Base-by-base conservation (phyloP, 2,888 invertebrate genomes). In the Clanis bilineata region DNA sequence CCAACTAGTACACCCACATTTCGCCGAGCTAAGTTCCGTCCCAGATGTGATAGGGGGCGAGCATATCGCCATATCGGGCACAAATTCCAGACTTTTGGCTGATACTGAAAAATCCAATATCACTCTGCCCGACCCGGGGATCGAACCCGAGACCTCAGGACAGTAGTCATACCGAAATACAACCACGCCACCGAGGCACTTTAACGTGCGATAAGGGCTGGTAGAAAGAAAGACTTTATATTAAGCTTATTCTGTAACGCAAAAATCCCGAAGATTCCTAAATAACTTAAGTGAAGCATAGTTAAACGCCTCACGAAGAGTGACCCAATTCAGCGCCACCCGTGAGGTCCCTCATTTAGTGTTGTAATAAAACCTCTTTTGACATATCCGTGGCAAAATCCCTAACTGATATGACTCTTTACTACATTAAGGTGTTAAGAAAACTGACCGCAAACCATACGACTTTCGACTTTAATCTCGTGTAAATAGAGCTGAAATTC, bases 381-480 rank as follows among this genome's bases (percentile, higher is more conserved):
- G 93, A 93, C 92, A 90, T 86, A 89, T 90, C 92, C 91, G 86
- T 91, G 92, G 92, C 92, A 92, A 91, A 92, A 92, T 87, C 90
- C 89, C 87, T 89, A 88, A 90, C 91, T 85, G 89, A 90, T 91
- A 90, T 83, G 86, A 86, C 85, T 87, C 86, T 84, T 41, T 88
- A 85, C 83, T 83, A 82, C 79, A 75, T 79, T 86, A 90, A 91
- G 88, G 91, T 90, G 91, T 91, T 91, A 90, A 90, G 91, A 85
- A 86, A 84, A 78, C 71, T 70, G 1, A 0, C 0, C 0, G 0
- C 0, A 1, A 0, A 0, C 0, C 69, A 71, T 0, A 3, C 25
- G 0, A 76, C 81, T 75, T 57, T 51, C n/a, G 56, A 61, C 69
- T 60, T 61, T 85, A 76, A 1, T 0, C 0, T 0, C 0, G 0